phyloP scores from a whole-genome alignment of 2,797 vertebrate species.

The Stomatorhinus walkeri region DNA sequence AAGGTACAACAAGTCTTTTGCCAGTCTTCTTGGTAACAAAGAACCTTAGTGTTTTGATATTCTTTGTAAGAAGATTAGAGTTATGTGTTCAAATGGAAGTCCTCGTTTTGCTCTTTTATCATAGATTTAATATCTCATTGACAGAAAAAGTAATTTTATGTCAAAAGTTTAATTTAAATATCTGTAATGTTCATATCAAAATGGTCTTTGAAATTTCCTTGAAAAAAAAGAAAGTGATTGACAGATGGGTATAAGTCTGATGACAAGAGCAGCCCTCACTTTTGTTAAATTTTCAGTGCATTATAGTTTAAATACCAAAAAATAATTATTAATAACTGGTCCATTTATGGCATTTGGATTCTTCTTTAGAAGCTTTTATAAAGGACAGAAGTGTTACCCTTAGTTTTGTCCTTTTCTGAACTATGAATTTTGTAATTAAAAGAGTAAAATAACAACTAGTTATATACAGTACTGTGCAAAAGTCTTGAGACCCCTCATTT shows the following conservation, averaged over 20 bases:
- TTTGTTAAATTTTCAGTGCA: not conserved
- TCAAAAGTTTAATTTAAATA: constrained; percentile 7
- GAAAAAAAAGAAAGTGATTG: not conserved
- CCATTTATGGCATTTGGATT: not conserved
- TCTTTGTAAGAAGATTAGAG: constrained; percentile 7
- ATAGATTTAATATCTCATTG: constrained; percentile 14
- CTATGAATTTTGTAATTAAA: not conserved
- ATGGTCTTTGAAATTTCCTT: constrained; percentile 1
- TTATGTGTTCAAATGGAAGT: constrained; percentile 15
- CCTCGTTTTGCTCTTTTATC: not conserved
- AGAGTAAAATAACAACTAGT: not conserved
- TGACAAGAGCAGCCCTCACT: not conserved
- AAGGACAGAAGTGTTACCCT: not conserved
- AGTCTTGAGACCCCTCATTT: not conserved
- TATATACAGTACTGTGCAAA: not conserved
- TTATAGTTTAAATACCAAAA: not conserved
- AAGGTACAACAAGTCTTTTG: constrained; percentile 7
- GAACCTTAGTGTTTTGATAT: not conserved
- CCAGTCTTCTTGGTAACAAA: not conserved
- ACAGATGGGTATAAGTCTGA: not conserved
- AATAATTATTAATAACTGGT: not conserved
- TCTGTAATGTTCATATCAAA: constrained; percentile 5
- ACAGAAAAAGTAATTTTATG: constrained; percentile 13
- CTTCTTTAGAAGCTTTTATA: not conserved
- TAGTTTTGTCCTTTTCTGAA: not conserved